A percentile compares a stretch with the other conserved stretches of the same genome.
phyloP scores from a whole-genome alignment of 1,140 invertebrate species.

The Eciton burchellii region DNA sequence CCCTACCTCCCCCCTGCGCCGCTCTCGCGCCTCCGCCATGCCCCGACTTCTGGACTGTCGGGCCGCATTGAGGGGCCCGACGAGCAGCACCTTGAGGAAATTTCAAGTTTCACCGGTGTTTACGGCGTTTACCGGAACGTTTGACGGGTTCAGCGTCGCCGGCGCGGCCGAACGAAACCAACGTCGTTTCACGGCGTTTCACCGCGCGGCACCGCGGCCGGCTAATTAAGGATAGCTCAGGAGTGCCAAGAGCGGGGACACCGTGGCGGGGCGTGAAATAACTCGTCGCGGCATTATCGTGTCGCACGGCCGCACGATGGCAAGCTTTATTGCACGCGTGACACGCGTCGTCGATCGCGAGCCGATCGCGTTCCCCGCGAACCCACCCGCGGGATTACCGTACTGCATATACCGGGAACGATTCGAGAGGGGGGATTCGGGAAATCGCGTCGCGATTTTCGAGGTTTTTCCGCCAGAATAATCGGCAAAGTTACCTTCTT shows the following conservation, averaged over 20 bases:
- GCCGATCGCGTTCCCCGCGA: neutral
- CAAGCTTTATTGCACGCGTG: neutral
- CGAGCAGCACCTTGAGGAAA: conserved; percentile 40
- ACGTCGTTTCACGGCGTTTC: conserved; percentile 9
- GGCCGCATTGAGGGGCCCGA: no score
- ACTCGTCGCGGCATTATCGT: neutral
- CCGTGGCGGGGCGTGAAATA: conserved; percentile 14
- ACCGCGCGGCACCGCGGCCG: neutral
- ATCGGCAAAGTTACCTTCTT: no score
- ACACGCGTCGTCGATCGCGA: no score
- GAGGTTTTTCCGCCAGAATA: no score
- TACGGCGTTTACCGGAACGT: conserved; percentile 20
- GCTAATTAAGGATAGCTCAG: conserved; percentile 5
- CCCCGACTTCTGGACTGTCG: conserved; percentile 52
- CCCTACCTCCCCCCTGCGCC: no score
- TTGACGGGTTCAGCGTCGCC: neutral
- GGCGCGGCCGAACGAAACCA: neutral
- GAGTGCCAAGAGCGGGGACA: neutral
- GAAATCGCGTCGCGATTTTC: no score
- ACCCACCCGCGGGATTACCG: neutral
- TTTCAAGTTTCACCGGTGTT: conserved; percentile 42
- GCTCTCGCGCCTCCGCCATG: conserved; percentile 8
- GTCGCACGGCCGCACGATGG: neutral
- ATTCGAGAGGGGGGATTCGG: no score
- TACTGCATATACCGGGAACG: neutral